These are phyloP conservation scores for rat (Rattus norvegicus) DNA, from an alignment of 2,113 vertebrate genomes.

Conservation along the genomic window GRCr8 NC_086020.1:62586501-62587000, in stretches of 20 bases:
- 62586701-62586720: neutral
- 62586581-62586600: neutral
- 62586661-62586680: neutral
- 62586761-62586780: neutral
- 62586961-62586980: constrained; percentile 3
- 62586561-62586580: neutral
- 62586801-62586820: neutral
- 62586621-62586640: neutral
- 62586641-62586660: neutral
- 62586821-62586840: neutral
- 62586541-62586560: neutral
- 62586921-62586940: neutral
- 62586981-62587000: neutral
- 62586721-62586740: constrained; percentile 1
- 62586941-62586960: neutral
- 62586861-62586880: neutral
- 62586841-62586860: neutral
- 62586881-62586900: neutral
- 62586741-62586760: neutral
- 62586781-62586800: neutral
- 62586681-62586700: neutral
- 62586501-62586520: neutral
- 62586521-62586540: neutral
- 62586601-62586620: neutral
- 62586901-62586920: neutral